A percentile compares a stretch with the other conserved stretches of the same genome.
phyloP scores from a whole-genome alignment of 1,140 invertebrate species.

The Cydia fagiglandana region DNA sequence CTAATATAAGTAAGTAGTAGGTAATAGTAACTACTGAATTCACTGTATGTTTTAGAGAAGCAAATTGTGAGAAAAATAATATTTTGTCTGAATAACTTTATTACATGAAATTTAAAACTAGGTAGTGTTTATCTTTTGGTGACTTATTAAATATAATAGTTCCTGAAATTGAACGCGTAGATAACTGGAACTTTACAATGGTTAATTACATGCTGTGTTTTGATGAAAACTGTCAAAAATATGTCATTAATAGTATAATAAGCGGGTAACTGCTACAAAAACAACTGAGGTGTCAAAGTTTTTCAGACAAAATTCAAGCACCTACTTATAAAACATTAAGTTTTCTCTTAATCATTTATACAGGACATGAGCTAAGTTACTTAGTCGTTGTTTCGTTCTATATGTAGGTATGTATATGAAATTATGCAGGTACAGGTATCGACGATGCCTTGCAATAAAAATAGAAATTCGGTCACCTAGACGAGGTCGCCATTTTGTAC shows the following conservation, averaged over 20 bases:
- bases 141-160: background rate
- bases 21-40: constrained; percentile 58
- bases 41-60: constrained; percentile 43
- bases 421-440: constrained; percentile 34
- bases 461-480: constrained; percentile 78
- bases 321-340: constrained; percentile 19
- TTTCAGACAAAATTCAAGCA: constrained; percentile 42
- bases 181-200: constrained; percentile 25
- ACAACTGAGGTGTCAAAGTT: constrained; percentile 26
- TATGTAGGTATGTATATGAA: background rate
- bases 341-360: constrained; percentile 13
- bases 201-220: constrained; percentile 14
- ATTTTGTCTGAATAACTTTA: constrained; percentile 27
- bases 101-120: background rate
- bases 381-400: constrained; percentile 24
- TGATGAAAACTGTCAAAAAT: constrained; percentile 49
- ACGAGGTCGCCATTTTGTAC: constrained; percentile 76
- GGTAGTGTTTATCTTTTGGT: background rate
- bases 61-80: constrained; percentile 13
- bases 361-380: constrained; percentile 19
- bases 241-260: constrained; percentile 7
- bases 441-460: constrained; percentile 55
- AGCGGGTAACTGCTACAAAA: background rate
- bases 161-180: background rate
- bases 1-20: constrained; percentile 56